These are phyloP conservation scores for Tringa solitaria DNA, from an alignment of 2,113 vertebrate genomes.

Conservation along the genomic window DNA sequence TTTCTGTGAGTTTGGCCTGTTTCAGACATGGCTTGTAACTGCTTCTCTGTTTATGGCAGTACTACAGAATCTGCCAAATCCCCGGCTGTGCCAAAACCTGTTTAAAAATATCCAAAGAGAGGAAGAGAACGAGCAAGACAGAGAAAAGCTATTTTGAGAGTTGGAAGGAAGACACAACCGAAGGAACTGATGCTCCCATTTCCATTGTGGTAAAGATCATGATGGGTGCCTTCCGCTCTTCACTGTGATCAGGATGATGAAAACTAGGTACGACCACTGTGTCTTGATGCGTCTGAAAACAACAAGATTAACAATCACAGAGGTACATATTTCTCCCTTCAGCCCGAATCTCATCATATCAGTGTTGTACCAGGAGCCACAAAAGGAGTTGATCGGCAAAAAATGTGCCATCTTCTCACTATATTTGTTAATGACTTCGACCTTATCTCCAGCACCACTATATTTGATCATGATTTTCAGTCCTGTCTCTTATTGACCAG, in stretches of 20 bases:
- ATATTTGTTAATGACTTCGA: neutral
- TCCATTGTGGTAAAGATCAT: fast-evolving
- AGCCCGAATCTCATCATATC: neutral
- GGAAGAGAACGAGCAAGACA: neutral
- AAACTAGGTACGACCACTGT: fast-evolving
- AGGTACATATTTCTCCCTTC: neutral
- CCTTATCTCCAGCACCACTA: neutral
- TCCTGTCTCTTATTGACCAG: neutral
- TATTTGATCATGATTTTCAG: neutral
- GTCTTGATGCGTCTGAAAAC: neutral
- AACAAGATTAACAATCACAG: neutral
- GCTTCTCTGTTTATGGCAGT: neutral
- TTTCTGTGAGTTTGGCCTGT: neutral
- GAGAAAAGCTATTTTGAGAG: neutral
- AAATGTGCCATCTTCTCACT: neutral
- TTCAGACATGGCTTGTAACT: neutral
- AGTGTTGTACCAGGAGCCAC: neutral
- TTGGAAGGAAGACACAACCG: neutral
- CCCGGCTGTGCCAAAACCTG: neutral
- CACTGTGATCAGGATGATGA: neutral
- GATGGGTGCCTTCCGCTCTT: neutral
- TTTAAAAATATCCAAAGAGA: neutral
- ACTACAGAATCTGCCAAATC: neutral
- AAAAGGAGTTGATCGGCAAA: neutral
- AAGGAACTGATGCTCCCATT: neutral